Percentiles rank a stretch among this genome's conserved stretches.
Conservation (phyloP, 1,140 invertebrate genomes). For the Whitmania pigra region DNA sequence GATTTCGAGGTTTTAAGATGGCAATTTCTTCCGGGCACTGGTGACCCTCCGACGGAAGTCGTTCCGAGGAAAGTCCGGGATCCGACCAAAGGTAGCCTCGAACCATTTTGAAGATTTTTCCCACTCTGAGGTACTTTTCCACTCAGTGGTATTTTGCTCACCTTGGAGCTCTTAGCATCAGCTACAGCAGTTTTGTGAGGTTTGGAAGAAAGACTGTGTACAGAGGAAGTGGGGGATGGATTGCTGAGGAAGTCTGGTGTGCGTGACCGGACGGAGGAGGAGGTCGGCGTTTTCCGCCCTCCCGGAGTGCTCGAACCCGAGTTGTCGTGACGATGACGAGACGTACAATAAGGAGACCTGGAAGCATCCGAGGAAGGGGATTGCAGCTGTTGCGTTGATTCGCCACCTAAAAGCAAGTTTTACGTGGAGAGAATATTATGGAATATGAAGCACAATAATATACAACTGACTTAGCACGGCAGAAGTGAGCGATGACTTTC, state of each 20-base stretch:
- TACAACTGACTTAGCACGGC: not conserved
- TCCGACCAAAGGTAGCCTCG: not conserved
- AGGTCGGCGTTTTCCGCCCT: not conserved
- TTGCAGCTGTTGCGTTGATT: too few species aligned
- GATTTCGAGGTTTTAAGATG: too few species aligned
- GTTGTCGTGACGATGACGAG: too few species aligned
- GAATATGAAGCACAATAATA: not conserved
- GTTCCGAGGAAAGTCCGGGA: not conserved
- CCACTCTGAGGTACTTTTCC: not conserved
- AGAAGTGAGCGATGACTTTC: constrained; percentile 14
- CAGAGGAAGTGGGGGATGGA: not conserved
- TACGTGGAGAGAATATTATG: not conserved
- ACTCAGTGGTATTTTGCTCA: not conserved
- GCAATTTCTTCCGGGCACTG: not conserved
- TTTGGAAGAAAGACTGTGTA: not conserved
- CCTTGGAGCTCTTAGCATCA: not conserved
- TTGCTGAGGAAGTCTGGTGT: not conserved
- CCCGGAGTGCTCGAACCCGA: constrained; percentile 5
- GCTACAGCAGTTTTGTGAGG: not conserved
- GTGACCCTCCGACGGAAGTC: not conserved
- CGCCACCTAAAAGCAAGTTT: not conserved
- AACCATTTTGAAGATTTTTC: not conserved
- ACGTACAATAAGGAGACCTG: too few species aligned
- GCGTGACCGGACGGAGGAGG: not conserved
- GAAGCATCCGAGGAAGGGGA: too few species aligned